Conservation (phyloP, 2,888 invertebrate genomes). For the Eupithecia dodoneata region DNA sequence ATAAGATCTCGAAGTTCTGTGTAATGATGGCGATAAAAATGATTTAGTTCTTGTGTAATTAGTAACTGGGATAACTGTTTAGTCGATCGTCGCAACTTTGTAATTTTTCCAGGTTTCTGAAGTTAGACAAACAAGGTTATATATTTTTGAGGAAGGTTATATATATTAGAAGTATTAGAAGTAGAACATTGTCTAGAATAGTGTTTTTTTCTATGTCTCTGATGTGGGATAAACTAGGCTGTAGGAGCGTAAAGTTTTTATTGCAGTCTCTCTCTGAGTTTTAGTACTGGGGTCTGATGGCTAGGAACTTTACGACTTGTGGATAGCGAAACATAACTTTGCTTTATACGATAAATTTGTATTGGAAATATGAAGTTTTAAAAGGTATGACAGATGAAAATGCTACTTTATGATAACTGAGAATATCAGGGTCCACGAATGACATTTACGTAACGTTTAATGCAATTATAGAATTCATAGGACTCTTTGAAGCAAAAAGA, state of each 20-base stretch:
- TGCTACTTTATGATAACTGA: background rate
- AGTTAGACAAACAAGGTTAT: background rate
- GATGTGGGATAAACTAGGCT: conserved; percentile 3
- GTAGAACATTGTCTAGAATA: background rate
- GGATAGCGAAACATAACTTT: conserved; percentile 19
- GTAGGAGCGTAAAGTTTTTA: conserved; percentile 20
- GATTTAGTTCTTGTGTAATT: conserved; percentile 56
- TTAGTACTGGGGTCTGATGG: conserved; percentile 17
- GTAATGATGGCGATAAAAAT: conserved; percentile 60
- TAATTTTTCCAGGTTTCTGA: background rate
- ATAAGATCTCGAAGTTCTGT: conserved; percentile 23
- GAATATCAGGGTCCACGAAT: background rate
- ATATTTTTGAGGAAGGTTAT: background rate
- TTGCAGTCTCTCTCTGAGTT: conserved; percentile 13
- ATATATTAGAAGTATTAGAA: background rate
- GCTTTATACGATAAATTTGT: conserved; percentile 11
- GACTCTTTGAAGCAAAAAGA: background rate
- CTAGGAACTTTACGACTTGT: conserved; percentile 22
- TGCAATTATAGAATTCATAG: background rate
- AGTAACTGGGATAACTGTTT: conserved; percentile 12
- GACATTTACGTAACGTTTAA: background rate
- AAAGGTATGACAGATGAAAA: background rate
- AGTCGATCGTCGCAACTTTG: background rate
- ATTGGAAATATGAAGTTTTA: conserved; percentile 13
- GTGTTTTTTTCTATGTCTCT: background rate